Evolutionary conservation across 23 tunicate genomes (phyloP).

Genomic region (Ciona savignyi): DNA sequence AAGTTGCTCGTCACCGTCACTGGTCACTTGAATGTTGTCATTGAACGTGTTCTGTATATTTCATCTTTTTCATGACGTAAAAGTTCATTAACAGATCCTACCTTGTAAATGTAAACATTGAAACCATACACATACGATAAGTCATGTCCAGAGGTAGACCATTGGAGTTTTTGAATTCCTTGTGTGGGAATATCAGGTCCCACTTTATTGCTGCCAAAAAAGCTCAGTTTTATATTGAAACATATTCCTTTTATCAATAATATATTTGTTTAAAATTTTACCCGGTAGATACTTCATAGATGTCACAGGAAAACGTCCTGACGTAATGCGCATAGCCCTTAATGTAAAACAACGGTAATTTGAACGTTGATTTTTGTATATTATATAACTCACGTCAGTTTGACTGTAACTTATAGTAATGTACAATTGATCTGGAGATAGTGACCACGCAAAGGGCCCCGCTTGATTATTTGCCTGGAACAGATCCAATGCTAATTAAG

Average conservation of each 20-base stretch:
- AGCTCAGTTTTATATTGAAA: no score
- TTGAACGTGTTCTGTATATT: not conserved
- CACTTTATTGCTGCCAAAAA: no score
- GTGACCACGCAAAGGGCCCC: conserved; percentile 24
- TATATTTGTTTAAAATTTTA: no score
- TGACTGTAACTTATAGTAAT: conserved; percentile 27
- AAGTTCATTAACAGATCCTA: not conserved
- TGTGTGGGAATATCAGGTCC: conserved; percentile 22
- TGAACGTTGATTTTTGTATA: not conserved
- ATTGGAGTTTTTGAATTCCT: conserved; percentile 66
- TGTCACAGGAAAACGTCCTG: conserved; percentile 38
- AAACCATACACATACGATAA: conserved; percentile 46
- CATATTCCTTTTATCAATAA: no score
- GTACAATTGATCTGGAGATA: conserved; percentile 31
- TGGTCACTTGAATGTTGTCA: conserved; percentile 15
- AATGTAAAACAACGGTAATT: not conserved
- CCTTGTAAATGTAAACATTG: conserved; percentile 42
- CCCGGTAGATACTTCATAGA: conserved; percentile 34
- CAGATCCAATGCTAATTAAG: no score
- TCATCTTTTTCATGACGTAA: no score
- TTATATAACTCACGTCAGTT: conserved; percentile 30
- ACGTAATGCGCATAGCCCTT: conserved; percentile 92
- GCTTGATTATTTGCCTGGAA: conserved; percentile 28
- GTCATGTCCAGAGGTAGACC: conserved; percentile 57
- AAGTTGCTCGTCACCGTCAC: conserved; percentile 51